These are phyloP conservation scores for Chelon labrosus DNA, from an alignment of 2,797 vertebrate genomes.

Conservation along the genomic window DNA sequence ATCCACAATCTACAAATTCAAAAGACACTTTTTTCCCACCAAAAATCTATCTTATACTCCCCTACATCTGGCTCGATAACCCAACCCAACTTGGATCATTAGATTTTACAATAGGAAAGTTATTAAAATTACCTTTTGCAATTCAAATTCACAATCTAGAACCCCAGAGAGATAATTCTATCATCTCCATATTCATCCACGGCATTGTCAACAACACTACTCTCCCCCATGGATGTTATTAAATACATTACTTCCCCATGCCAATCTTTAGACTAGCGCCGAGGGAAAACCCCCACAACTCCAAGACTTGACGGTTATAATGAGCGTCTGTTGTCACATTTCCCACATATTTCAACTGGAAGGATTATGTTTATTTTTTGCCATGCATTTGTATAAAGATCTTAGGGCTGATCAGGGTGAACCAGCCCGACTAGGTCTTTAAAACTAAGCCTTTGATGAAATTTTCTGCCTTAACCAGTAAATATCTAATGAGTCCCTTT, in stretches of 20 bases:
- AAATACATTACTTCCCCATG: slow-evolving; percentile 44
- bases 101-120: slow-evolving; percentile 50
- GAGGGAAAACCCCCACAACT: slow-evolving; percentile 18
- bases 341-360: not conserved
- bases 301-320: slow-evolving; percentile 22
- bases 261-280: slow-evolving; percentile 20
- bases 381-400: not conserved
- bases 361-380: not conserved
- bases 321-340: slow-evolving; percentile 1
- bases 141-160: slow-evolving; percentile 69
- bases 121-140: slow-evolving; percentile 71
- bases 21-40: not conserved
- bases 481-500: not conserved
- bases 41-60: not conserved
- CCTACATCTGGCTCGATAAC: slow-evolving; percentile 2
- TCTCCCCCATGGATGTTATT: slow-evolving; percentile 58
- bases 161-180: slow-evolving; percentile 68
- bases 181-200: slow-evolving; percentile 71
- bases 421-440: not conserved
- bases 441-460: too few relatives aligned
- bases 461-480: not conserved
- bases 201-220: slow-evolving; percentile 60
- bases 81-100: slow-evolving; percentile 39
- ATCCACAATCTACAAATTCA: slow-evolving; percentile 7
- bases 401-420: not conserved